phyloP scores from a whole-genome alignment of 2,888 invertebrate species.

The Eledone cirrhosa region DNA sequence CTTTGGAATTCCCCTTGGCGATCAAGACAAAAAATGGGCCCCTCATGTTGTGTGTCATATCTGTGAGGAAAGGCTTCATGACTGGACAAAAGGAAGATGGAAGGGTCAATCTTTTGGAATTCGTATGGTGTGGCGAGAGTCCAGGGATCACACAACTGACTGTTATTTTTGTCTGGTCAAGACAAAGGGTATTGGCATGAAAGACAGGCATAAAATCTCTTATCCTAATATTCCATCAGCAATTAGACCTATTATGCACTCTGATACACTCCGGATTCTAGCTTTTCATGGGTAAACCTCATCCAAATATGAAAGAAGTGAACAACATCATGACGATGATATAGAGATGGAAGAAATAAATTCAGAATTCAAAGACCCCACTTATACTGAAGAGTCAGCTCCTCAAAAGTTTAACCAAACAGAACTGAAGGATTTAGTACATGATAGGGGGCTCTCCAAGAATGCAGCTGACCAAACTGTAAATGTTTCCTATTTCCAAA shows the following conservation, averaged over 20 bases:
- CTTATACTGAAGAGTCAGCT: neutral
- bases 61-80: too few species aligned
- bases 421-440: neutral
- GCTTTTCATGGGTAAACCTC: neutral
- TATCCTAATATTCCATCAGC: slow-evolving; percentile 6
- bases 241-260: slow-evolving; percentile 6
- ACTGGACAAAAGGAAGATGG: neutral
- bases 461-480: slow-evolving; percentile 2
- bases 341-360: neutral
- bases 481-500: neutral
- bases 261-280: neutral
- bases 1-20: too few species aligned
- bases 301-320: neutral
- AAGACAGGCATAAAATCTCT: slow-evolving; percentile 2
- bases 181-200: slow-evolving; percentile 6
- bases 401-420: neutral
- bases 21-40: too few species aligned
- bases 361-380: slow-evolving; percentile 1
- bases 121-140: neutral
- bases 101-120: neutral
- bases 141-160: slow-evolving; percentile 6
- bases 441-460: neutral
- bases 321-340: slow-evolving; percentile 2
- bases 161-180: too few species aligned
- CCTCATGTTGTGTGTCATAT: too few species aligned